Evolutionary conservation across 2,888 invertebrate species (phyloP), one percentile per base, ranked within the genome.

Genomic region (Caenorhabditis sinica): DNA sequence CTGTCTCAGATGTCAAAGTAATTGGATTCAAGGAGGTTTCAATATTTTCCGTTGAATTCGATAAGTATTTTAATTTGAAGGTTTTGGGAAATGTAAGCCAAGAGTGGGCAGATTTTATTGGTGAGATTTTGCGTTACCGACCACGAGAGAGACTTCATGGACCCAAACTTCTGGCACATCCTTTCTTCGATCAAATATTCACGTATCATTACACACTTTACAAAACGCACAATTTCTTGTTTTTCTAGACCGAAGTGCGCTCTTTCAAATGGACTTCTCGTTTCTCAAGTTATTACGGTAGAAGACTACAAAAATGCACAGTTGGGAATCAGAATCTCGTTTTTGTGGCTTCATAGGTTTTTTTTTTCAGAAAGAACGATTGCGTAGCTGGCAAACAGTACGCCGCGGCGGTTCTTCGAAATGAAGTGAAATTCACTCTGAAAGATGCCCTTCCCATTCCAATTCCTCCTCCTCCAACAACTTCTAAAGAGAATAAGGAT

Each of bases 111-210:
- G 56, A 51, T 20, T 88, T 90, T 51, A 69, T 90, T 20, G 61
- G 58, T 9, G 77, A 86, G 60, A 88, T 90, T 30, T 83, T 90
- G 1, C 75, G 83, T 17, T 90, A 89, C 75, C 72, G 74, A 11
- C 90, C 90, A n/a, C 72, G 86, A 40, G 83, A 86, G 36, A 73
- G 90, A 15, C 82, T 88, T n/a, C 82, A 85, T 30, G 90, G 90
- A 9, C 65, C 81, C 6, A 86, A 86, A 74, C 84, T 90, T 20
- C 82, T 90, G 17, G 25, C 74, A 11, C 86, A 89, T 61, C 17
- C 75, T 5, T 90, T 86, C 63, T 90, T 90, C 75, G 79, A 85
- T n/a, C 63, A 80, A 17, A 81, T 90, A 36, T 85, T 88, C 49
- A 61, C 60, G 77, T 85, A 28, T 53, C 5, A 28, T 30, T 28